Percentiles rank a stretch among this genome's conserved stretches.
Evolutionary conservation across 2,113 vertebrate species (phyloP).

Genomic region (Trematocara zebra): DNA sequence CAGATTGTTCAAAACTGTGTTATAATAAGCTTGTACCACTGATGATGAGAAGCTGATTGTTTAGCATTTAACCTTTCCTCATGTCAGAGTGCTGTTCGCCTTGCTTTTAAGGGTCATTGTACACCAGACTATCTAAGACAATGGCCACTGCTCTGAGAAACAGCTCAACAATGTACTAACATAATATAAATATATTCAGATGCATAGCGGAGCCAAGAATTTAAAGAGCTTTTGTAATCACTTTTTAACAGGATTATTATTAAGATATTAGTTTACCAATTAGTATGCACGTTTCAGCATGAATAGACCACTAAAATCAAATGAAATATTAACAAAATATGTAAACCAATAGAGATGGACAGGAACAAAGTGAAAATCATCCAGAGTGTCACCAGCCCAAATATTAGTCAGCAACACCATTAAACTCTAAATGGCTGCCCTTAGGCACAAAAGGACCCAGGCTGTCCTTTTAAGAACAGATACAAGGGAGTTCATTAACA

Average conservation of each 20-base stretch:
- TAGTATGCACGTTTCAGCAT: neutral
- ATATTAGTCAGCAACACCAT: conserved; percentile 73
- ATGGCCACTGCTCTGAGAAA: neutral
- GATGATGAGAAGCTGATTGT: neutral
- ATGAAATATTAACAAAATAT: neutral
- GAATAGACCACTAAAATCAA: neutral
- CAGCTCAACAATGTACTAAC: neutral
- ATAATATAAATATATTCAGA: neutral
- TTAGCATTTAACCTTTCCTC: neutral
- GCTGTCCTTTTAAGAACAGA: conserved; percentile 70
- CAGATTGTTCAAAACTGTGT: neutral
- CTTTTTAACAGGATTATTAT: neutral
- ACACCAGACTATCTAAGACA: neutral
- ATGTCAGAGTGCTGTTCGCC: neutral
- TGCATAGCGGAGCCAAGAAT: neutral
- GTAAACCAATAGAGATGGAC: neutral
- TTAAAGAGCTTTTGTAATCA: neutral
- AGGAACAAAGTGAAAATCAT: conserved; percentile 13
- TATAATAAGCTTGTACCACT: neutral
- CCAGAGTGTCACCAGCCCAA: conserved; percentile 47
- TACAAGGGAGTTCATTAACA: conserved; percentile 76
- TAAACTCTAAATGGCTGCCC: conserved; percentile 68
- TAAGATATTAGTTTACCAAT: neutral
- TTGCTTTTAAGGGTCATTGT: conserved; percentile 6
- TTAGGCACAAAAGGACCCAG: conserved; percentile 55